Conservation (phyloP, 2,113 vertebrate species). For the Struthidea cinerea region DNA sequence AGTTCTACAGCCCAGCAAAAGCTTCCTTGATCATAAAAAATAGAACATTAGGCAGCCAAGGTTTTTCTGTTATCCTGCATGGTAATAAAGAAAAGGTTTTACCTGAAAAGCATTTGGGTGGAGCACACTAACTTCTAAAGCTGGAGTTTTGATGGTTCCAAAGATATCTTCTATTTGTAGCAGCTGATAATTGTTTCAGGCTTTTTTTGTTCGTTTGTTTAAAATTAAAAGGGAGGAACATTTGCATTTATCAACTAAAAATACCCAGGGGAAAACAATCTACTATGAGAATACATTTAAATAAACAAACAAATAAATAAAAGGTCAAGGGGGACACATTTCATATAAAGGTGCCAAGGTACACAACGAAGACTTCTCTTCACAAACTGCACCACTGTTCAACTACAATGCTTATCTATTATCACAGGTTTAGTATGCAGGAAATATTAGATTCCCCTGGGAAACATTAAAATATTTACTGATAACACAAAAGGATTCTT, state of each 20-base stretch:
- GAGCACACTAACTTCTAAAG: not conserved
- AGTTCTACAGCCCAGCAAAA: not conserved
- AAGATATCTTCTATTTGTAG: not conserved
- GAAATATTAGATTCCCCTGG: slow-evolving; percentile 7
- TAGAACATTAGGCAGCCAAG: not conserved
- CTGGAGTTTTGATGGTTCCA: not conserved
- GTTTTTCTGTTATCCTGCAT: not conserved
- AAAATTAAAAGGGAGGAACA: not conserved
- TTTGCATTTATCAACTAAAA: not conserved
- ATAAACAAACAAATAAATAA: not conserved
- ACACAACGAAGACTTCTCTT: not conserved
- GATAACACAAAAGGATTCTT: slow-evolving; percentile 12
- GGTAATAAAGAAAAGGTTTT: not conserved
- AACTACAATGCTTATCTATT: not conserved
- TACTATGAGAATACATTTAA: not conserved
- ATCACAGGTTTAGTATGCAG: slow-evolving; percentile 3
- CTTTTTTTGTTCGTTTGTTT: not conserved
- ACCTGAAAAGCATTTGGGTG: slow-evolving; percentile 11
- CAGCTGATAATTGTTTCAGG: not conserved
- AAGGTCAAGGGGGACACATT: not conserved
- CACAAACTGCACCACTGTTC: not conserved
- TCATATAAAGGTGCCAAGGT: not conserved
- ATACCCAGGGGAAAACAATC: not conserved
- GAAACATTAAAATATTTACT: slow-evolving; percentile 24
- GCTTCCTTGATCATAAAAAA: not conserved